Evolutionary conservation across 2,113 vertebrate genomes (phyloP).

Genomic region (Anarrhichthys ocellatus): DNA sequence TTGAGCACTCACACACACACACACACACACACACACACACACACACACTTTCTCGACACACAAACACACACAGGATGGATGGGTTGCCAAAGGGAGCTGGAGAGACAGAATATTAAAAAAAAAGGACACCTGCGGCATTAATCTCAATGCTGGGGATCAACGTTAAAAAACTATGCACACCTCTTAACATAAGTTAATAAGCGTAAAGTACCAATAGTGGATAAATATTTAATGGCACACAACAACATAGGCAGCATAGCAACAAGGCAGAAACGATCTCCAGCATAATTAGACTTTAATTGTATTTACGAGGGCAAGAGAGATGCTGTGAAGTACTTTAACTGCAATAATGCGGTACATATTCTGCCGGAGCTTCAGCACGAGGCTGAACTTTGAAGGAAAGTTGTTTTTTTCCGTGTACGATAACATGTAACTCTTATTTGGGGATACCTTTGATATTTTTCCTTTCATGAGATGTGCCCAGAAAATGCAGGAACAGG

Average conservation of each 20-base stretch:
- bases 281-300: constrained; percentile 28
- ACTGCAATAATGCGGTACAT: neutral
- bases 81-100: constrained; percentile 38
- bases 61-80: constrained; percentile 41
- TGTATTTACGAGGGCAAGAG: constrained; percentile 20
- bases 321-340: constrained; percentile 6
- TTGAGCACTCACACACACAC: constrained; percentile 20
- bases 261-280: constrained; percentile 5
- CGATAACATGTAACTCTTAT: neutral
- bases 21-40: constrained; percentile 3
- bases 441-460: neutral
- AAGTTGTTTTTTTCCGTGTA: neutral
- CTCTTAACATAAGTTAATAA: constrained; percentile 17
- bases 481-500: neutral
- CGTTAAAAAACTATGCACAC: neutral
- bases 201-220: constrained; percentile 10
- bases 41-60: neutral
- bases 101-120: neutral
- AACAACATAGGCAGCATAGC: neutral
- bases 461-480: neutral
- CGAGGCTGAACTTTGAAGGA: too few species aligned
- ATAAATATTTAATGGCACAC: constrained; percentile 30
- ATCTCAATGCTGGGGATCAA: constrained; percentile 36
- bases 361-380: neutral
- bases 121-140: constrained; percentile 45